phyloP scores from a whole-genome alignment of 1,140 invertebrate genomes.

The Drosophila sproati region DNA sequence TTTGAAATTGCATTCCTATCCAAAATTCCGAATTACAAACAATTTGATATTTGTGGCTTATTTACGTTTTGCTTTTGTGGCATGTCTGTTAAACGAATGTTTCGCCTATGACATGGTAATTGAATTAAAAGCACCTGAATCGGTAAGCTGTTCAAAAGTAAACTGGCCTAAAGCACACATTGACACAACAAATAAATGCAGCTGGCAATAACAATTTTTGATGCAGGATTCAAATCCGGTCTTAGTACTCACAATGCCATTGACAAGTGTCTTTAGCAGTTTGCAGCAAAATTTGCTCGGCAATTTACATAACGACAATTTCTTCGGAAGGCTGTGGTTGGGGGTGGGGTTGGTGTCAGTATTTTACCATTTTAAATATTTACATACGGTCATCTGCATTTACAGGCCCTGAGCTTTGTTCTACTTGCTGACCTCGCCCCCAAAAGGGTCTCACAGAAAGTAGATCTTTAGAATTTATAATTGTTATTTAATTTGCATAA shows the following conservation, averaged over 20 bases:
- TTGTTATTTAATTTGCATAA: constrained; percentile 80
- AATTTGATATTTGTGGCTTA: constrained; percentile 20
- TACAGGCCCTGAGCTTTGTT: constrained; percentile 53
- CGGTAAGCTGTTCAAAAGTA: constrained; percentile 36
- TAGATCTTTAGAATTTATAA: constrained; percentile 69
- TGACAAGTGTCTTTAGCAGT: constrained; percentile 45
- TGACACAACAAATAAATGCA: constrained; percentile 21
- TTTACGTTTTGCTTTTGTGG: not conserved
- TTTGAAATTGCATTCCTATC: not conserved
- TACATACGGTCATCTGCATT: constrained; percentile 65
- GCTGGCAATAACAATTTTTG: constrained; percentile 19
- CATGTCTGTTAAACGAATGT: not conserved
- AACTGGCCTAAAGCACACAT: constrained; percentile 22
- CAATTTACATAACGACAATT: constrained; percentile 35
- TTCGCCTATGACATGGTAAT: constrained; percentile 36
- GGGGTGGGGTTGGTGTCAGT: not conserved
- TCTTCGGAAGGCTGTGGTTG: not conserved
- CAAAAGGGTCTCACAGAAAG: constrained; percentile 18
- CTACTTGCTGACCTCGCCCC: constrained; percentile 39
- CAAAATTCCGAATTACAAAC: not conserved
- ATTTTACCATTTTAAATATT: constrained; percentile 71
- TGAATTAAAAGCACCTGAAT: constrained; percentile 44
- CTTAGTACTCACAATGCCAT: constrained; percentile 51
- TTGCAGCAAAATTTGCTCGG: constrained; percentile 30
- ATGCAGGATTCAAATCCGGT: constrained; percentile 36